Conservation (phyloP, 2,888 invertebrate genomes). For the Rhorus exstirpatorius region DNA sequence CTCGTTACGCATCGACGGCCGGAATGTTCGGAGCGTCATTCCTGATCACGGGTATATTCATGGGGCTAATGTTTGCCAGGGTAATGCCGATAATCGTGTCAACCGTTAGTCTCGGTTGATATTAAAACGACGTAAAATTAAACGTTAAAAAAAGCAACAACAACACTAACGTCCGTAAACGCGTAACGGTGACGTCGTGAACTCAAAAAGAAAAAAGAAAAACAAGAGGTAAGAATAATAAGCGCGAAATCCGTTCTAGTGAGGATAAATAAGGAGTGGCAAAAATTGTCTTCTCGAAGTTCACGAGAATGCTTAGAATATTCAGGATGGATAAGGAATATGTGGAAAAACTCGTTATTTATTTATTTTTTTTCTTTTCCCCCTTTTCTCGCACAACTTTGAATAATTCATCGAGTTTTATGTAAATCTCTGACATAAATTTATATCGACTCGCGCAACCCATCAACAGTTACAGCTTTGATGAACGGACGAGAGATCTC, state of each 20-base stretch:
- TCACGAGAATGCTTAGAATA: not conserved
- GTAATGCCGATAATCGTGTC: conserved; percentile 89
- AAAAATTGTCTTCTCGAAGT: not conserved
- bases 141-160: conserved; percentile 14
- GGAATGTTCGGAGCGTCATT: conserved; percentile 99
- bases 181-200: not conserved
- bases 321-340: conserved; percentile 29
- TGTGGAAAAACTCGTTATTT: conserved; percentile 64
- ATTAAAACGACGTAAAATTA: conserved; percentile 7
- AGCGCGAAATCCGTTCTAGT: too few relatives aligned
- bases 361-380: too few relatives aligned
- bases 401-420: conserved; percentile 71
- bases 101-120: conserved; percentile 78
- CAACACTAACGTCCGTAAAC: conserved; percentile 49
- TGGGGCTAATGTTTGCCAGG: conserved; percentile 93
- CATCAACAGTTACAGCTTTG: conserved; percentile 9
- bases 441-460: conserved; percentile 51
- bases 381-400: conserved; percentile 62
- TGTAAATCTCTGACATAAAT: conserved; percentile 50
- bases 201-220: not conserved
- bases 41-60: conserved; percentile 95
- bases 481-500: conserved; percentile 21
- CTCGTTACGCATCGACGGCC: conserved; percentile 93
- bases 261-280: not conserved
- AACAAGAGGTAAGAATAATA: not conserved